Percentiles rank a stretch among this genome's conserved stretches.
Conservation (phyloP, 2,113 vertebrate species). For the Coturnix japonica region DNA sequence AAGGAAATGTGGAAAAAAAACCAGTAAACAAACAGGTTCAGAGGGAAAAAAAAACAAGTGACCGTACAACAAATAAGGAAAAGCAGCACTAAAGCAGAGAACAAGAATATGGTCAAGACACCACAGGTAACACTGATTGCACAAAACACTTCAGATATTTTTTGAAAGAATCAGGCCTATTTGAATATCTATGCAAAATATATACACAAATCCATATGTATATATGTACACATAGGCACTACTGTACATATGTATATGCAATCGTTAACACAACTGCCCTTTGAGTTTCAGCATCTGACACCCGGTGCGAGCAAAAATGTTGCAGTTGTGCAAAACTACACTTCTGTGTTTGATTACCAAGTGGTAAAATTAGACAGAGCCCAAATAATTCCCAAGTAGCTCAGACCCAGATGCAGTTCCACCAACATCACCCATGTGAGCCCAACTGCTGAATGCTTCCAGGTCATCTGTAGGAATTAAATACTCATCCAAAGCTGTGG, state of each 20-base stretch:
- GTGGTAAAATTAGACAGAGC: not conserved
- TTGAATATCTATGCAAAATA: conserved; percentile 75
- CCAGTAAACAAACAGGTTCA: conserved; percentile 28
- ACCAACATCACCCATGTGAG: not conserved
- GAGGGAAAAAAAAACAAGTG: not conserved
- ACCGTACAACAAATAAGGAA: not conserved
- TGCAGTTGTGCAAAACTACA: conserved; percentile 46
- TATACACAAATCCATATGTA: conserved; percentile 77
- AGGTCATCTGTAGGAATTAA: not conserved
- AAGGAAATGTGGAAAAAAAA: conserved; percentile 2
- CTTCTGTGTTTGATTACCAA: not conserved
- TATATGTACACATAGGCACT: conserved; percentile 74
- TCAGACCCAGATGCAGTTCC: not conserved
- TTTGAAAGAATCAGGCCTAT: conserved; percentile 55
- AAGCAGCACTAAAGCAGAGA: conserved; percentile 45
- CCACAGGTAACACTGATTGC: conserved; percentile 60
- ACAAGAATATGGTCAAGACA: not conserved
- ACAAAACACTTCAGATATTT: conserved; percentile 34
- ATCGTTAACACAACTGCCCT: conserved; percentile 31
- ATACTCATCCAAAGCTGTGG: not conserved
- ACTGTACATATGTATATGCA: conserved; percentile 68
- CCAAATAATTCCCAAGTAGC: conserved; percentile 14
- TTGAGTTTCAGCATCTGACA: conserved; percentile 9
- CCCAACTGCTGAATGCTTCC: not conserved
- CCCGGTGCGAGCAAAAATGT: not conserved